phyloP scores from a whole-genome alignment of 2,797 vertebrate species.

The Microctenopoma lineatum region DNA sequence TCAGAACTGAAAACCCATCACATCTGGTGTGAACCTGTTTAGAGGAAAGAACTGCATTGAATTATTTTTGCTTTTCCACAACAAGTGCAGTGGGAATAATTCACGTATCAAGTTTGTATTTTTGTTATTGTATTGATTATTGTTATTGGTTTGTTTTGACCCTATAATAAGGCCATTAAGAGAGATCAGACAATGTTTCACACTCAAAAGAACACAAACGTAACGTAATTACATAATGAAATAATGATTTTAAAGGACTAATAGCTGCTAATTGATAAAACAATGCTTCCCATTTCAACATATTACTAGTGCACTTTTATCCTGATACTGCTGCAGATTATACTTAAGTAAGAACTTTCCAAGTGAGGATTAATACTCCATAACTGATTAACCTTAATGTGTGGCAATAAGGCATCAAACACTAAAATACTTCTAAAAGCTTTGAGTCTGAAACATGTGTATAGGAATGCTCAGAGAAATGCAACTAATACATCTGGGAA shows the following conservation, averaged over 20 bases:
- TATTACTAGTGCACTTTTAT: too few relatives aligned
- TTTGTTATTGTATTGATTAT: too few relatives aligned
- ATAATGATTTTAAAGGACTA: too few relatives aligned
- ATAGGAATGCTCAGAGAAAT: background rate
- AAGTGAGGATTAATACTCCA: background rate
- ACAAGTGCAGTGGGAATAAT: background rate
- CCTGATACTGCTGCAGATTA: too few relatives aligned
- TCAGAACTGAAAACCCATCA: slow-evolving; percentile 24
- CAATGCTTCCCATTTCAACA: too few relatives aligned
- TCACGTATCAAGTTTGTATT: background rate
- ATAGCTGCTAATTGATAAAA: too few relatives aligned
- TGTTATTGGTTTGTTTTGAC: background rate
- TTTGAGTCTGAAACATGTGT: background rate
- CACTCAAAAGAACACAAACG: background rate
- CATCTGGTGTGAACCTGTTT: slow-evolving; percentile 52
- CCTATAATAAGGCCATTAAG: background rate
- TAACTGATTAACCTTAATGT: background rate
- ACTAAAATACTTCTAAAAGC: too few relatives aligned
- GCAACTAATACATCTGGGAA: background rate
- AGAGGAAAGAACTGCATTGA: slow-evolving; percentile 1
- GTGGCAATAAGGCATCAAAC: too few relatives aligned
- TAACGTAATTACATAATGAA: background rate
- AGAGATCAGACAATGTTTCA: background rate
- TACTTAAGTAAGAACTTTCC: too few relatives aligned
- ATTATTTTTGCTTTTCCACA: background rate